Base-by-base conservation (phyloP, 1,140 invertebrate species). In the Centruroides vittatus region DNA sequence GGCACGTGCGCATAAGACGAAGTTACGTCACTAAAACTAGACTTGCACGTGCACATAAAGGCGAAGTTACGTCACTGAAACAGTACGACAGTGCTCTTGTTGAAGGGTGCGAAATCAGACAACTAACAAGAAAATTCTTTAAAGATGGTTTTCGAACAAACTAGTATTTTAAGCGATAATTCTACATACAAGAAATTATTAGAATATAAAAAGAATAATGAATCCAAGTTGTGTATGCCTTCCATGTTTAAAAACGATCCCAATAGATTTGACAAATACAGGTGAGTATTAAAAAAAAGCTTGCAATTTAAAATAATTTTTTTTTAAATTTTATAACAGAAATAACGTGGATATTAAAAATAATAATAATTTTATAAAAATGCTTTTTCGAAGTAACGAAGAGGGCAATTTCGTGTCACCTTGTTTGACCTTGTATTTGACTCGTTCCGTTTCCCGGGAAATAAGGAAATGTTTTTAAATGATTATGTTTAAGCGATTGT, bases 261-360 rank as follows among this genome's bases (percentile, higher is more conserved):
- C 0, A 74, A 83, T 47, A 78, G 90, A 46, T 93, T 92, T 70
- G 75, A 84, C 36, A 88, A 88, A 72, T 87, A 82, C 74, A 90
- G 86, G 89, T 91, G 76, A 70, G 65, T 62, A 55, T 61, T 35
- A 47, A 60, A 36, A 46, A 12, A 60, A 51, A 23, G 7, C 47
- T 50, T 59, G 23, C 23, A 23, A 23, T 23, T 23, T 23, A 23
- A 50, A 11, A 35, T 58, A 23, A n/a, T 35, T n/a, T 49, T 11
- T n/a, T 41, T 34, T 3, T 1, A 23, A 23, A 13, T 9, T 41
- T 12, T 58, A 36, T n/a, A 49, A 35, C 8, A 46, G 7, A 12
- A 47, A 35, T 47, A 13, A 61, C 10, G 50, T 10, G 34, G 4
- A 10, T 47, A 34, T 41, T 48, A 35, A 48, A 66, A 23, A 23